Conservation (phyloP, 2,888 invertebrate genomes). For the Morpho deidamia region DNA sequence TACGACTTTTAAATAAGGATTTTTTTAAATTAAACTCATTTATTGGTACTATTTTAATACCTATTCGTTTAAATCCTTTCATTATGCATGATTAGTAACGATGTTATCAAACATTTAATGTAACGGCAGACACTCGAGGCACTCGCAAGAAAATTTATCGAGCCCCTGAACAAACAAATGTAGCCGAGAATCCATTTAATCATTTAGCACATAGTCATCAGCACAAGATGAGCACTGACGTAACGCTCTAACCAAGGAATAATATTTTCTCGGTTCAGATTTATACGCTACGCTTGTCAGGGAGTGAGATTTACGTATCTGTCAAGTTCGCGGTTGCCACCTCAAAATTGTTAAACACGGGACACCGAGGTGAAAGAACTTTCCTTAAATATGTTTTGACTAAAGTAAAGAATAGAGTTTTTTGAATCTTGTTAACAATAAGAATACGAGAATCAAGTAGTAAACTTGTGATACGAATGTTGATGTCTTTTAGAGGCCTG, state of each 20-base stretch:
- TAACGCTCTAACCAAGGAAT: constrained; percentile 45
- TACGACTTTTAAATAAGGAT: too few relatives aligned
- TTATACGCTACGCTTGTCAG: constrained; percentile 62
- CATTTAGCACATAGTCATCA: constrained; percentile 55
- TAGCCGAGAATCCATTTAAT: constrained; percentile 60
- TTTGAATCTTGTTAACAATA: too few relatives aligned
- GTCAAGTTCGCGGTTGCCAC: constrained; percentile 32
- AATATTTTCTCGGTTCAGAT: constrained; percentile 56
- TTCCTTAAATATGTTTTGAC: too few relatives aligned
- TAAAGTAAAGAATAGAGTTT: too few relatives aligned
- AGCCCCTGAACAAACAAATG: constrained; percentile 62
- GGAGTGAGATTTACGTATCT: constrained; percentile 64
- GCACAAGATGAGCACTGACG: constrained; percentile 31
- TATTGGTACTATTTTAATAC: too few relatives aligned
- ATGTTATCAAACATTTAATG: constrained; percentile 12
- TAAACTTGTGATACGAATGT: too few relatives aligned
- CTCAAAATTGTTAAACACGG: background rate
- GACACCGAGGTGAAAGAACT: background rate
- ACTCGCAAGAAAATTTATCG: constrained; percentile 48
- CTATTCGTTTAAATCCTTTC: too few relatives aligned
- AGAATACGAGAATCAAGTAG: too few relatives aligned
- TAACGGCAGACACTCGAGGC: constrained; percentile 33
- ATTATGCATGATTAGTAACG: background rate
- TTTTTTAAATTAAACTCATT: too few relatives aligned
- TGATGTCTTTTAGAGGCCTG: too few relatives aligned